Percentiles rank a stretch among this genome's conserved stretches.
phyloP scores from a whole-genome alignment of 1,140 invertebrate species.

The Apocrypta bakeri region DNA sequence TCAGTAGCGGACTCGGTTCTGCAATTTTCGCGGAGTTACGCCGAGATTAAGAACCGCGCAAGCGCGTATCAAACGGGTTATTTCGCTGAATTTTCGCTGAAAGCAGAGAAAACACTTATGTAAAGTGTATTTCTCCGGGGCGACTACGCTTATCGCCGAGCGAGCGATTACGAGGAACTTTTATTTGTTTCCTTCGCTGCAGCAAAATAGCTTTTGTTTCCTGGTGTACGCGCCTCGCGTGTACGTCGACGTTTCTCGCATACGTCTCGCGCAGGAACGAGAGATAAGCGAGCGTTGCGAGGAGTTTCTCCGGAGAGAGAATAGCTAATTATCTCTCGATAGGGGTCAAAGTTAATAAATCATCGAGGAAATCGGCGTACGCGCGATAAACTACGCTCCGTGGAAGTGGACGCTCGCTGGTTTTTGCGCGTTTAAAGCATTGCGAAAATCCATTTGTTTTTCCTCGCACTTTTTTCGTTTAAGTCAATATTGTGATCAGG shows the following conservation, averaged over 20 bases:
- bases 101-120: conserved; percentile 48
- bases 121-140: conserved; percentile 55
- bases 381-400: too few species aligned
- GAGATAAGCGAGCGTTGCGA: not conserved
- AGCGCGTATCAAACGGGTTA: conserved; percentile 37
- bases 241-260: not conserved
- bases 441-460: too few species aligned
- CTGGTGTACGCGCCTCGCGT: too few species aligned
- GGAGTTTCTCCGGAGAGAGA: conserved; percentile 57
- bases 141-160: conserved; percentile 50
- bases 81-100: conserved; percentile 47
- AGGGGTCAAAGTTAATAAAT: conserved; percentile 43
- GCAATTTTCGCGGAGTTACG: conserved; percentile 42
- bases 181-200: conserved; percentile 8
- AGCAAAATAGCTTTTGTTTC: conserved; percentile 14
- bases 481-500: too few species aligned
- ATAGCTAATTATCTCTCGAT: conserved; percentile 12
- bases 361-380: too few species aligned
- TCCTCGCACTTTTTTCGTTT: too few species aligned
- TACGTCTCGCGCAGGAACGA: not conserved
- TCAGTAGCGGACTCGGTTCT: conserved; percentile 13
- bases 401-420: not conserved
- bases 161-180: conserved; percentile 47
- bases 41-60: conserved; percentile 34
- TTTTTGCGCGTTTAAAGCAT: not conserved